Percentiles rank a stretch among this genome's conserved stretches.
These are phyloP conservation scores for Collichthys lucidus DNA, from an alignment of 2,113 vertebrate species.

Conservation along the genomic window DNA sequence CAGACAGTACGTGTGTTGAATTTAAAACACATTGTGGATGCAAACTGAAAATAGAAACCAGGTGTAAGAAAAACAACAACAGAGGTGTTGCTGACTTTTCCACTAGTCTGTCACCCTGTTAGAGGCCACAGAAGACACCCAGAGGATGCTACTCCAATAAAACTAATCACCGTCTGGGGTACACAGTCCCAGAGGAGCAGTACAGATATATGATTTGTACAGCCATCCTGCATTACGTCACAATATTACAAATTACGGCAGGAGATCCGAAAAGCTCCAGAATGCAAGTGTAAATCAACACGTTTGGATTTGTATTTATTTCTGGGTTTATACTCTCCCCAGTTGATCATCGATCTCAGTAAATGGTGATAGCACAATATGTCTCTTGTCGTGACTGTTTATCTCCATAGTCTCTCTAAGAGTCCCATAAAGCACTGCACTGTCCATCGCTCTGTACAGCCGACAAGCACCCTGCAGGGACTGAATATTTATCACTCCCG, in stretches of 20 bases:
- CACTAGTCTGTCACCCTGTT: slow-evolving; percentile 9
- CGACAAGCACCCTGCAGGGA: slow-evolving; percentile 60
- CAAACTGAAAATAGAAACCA: not conserved
- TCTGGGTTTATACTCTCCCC: slow-evolving; percentile 31
- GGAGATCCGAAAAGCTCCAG: slow-evolving; percentile 13
- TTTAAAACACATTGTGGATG: not conserved
- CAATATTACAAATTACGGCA: slow-evolving; percentile 35
- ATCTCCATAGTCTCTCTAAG: slow-evolving; percentile 45
- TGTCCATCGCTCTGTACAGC: slow-evolving; percentile 55
- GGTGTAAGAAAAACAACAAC: not conserved
- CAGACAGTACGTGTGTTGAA: not conserved
- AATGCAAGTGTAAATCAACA: slow-evolving; percentile 11
- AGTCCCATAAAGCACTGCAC: slow-evolving; percentile 58
- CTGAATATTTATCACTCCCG: slow-evolving; percentile 70
- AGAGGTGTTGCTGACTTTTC: not conserved
- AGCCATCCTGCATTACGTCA: slow-evolving; percentile 17
- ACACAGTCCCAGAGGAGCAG: slow-evolving; percentile 23
- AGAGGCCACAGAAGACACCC: not conserved
- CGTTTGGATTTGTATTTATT: not conserved
- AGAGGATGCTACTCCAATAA: slow-evolving; percentile 13
- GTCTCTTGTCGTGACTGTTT: slow-evolving; percentile 45
- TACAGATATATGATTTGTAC: slow-evolving; percentile 52
- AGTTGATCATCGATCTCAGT: slow-evolving; percentile 46
- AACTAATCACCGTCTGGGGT: not conserved
- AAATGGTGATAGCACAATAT: slow-evolving; percentile 48